phyloP scores from a whole-genome alignment of 1,140 invertebrate species.

The Caerostris darwini region DNA sequence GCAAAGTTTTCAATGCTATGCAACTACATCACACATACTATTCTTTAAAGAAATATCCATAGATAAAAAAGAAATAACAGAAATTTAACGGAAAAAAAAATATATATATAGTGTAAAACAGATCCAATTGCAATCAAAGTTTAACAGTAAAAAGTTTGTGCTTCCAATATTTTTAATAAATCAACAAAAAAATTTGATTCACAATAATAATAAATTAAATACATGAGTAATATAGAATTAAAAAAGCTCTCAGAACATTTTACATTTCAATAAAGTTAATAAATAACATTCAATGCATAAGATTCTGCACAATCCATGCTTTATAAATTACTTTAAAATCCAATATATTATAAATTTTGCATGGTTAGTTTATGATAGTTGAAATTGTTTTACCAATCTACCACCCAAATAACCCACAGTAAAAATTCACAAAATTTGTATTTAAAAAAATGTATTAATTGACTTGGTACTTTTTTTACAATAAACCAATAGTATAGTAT shows the following conservation, averaged over 20 bases:
- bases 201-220: background rate
- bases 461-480: background rate
- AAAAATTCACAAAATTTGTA: background rate
- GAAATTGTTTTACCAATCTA: background rate
- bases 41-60: background rate
- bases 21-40: slow-evolving; percentile 67
- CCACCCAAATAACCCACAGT: background rate
- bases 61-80: background rate
- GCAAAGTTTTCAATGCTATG: slow-evolving; percentile 63
- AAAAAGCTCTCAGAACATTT: background rate
- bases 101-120: slow-evolving; percentile 1
- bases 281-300: background rate
- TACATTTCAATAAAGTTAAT: background rate
- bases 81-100: background rate
- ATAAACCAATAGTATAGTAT: no score
- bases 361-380: background rate
- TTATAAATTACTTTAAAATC: no score
- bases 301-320: background rate
- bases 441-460: background rate
- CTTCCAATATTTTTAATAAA: background rate
- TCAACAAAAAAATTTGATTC: background rate
- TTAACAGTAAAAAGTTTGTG: slow-evolving; percentile 9
- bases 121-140: background rate
- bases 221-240: background rate
- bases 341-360: no score